Percentiles rank a stretch among this genome's conserved stretches.
Conservation (phyloP, 2,113 vertebrate species). For the Ammodytes marinus region DNA sequence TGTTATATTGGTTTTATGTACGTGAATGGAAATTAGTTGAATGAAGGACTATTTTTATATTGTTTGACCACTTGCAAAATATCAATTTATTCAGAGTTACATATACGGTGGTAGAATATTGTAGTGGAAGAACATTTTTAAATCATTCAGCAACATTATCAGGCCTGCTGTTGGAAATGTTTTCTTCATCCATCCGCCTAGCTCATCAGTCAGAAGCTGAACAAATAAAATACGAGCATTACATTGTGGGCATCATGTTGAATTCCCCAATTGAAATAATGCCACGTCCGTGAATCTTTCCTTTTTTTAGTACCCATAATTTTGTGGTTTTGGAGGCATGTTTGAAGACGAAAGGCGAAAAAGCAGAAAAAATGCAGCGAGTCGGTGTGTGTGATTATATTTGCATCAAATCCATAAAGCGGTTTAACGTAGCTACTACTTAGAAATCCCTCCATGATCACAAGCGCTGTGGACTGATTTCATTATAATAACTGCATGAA, state of each 20-base stretch:
- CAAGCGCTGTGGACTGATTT: slow-evolving; percentile 37
- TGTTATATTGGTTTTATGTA: neutral
- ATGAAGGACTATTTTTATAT: too few species aligned
- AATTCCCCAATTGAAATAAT: slow-evolving; percentile 33
- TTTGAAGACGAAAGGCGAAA: slow-evolving; percentile 53
- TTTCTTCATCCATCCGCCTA: slow-evolving; percentile 1
- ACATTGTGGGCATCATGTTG: neutral
- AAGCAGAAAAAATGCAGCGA: slow-evolving; percentile 39
- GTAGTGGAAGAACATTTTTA: slow-evolving; percentile 4
- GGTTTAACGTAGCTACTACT: slow-evolving; percentile 64
- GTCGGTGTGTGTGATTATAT: slow-evolving; percentile 45
- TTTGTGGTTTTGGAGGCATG: slow-evolving; percentile 37
- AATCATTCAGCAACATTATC: slow-evolving; percentile 18
- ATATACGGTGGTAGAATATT: slow-evolving; percentile 5
- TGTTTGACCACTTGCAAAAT: neutral
- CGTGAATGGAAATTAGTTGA: neutral
- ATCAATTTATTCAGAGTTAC: neutral
- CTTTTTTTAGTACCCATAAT: slow-evolving; percentile 61
- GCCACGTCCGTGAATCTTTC: slow-evolving; percentile 41
- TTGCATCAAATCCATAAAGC: slow-evolving; percentile 59
- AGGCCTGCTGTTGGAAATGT: slow-evolving; percentile 14
- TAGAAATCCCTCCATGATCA: slow-evolving; percentile 59
- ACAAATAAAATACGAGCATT: slow-evolving; percentile 40
- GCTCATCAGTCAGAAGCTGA: slow-evolving; percentile 24
- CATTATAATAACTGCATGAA: slow-evolving; percentile 62